Evolutionary conservation across 2,797 vertebrate genomes (phyloP).

Genomic region (Mus spretus): DNA sequence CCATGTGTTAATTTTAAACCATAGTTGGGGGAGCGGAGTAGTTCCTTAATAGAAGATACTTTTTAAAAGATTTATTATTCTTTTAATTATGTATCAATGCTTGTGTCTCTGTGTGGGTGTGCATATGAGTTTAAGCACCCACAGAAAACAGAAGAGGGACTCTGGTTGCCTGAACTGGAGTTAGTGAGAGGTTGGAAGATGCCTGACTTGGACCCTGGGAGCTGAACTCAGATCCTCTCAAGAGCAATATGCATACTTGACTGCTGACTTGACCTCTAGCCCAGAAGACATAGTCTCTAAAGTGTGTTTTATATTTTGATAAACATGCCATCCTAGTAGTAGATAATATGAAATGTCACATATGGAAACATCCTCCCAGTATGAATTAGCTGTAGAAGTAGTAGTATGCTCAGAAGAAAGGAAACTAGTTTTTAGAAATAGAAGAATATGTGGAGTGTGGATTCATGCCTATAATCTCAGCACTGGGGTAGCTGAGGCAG

Average conservation of each 20-base stretch:
- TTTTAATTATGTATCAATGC: neutral
- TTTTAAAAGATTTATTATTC: slow-evolving; percentile 14
- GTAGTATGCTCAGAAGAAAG: neutral
- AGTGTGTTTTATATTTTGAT: slow-evolving; percentile 52
- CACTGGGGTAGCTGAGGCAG: neutral
- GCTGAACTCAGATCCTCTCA: neutral
- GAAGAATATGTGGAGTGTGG: neutral
- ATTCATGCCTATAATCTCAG: neutral
- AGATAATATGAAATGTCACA: slow-evolving; percentile 30
- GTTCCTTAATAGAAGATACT: slow-evolving; percentile 42
- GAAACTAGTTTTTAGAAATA: neutral
- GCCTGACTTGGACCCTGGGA: neutral
- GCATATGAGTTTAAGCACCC: neutral
- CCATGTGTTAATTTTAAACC: slow-evolving; percentile 46
- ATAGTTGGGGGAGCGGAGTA: neutral
- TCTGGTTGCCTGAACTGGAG: neutral
- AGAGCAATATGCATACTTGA: neutral
- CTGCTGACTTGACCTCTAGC: neutral
- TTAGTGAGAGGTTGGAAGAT: neutral
- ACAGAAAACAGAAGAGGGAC: neutral
- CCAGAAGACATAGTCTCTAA: neutral
- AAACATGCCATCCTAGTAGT: slow-evolving; percentile 7
- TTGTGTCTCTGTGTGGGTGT: neutral
- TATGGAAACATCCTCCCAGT: slow-evolving; percentile 42
- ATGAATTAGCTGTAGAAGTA: slow-evolving; percentile 50